phyloP scores from a whole-genome alignment of 1,140 invertebrate species.

The Penaeus indicus region DNA sequence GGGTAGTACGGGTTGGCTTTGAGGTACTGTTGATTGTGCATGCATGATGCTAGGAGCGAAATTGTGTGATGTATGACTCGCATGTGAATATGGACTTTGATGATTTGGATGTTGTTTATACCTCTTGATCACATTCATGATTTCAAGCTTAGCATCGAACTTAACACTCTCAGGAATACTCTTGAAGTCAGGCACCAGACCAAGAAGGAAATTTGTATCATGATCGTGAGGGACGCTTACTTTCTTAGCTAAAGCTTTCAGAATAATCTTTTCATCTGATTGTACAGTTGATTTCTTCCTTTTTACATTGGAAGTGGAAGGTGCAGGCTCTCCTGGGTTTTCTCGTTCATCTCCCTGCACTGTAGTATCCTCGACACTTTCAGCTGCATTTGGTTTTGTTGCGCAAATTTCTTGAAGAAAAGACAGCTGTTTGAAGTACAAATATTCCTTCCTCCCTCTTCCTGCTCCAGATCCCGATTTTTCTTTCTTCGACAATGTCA shows the following conservation, averaged over 20 bases:
- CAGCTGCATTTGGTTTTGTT: no score
- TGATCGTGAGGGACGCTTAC: neutral
- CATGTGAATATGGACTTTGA: neutral
- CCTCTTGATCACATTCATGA: slow-evolving; percentile 28
- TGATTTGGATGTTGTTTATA: slow-evolving; percentile 34
- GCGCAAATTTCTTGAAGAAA: no score
- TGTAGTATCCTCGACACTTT: no score
- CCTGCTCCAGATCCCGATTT: slow-evolving; percentile 28
- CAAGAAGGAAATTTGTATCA: slow-evolving; percentile 27
- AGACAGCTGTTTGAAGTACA: slow-evolving; percentile 46
- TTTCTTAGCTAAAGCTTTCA: slow-evolving; percentile 31
- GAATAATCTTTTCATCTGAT: slow-evolving; percentile 32
- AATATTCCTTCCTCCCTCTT: slow-evolving; percentile 46
- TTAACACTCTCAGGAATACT: slow-evolving; percentile 26
- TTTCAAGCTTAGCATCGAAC: slow-evolving; percentile 22
- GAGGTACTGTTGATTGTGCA: no score
- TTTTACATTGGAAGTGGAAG: slow-evolving; percentile 2
- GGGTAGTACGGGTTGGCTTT: no score
- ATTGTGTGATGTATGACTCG: no score
- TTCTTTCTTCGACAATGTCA: slow-evolving; percentile 34
- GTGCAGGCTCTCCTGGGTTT: no score
- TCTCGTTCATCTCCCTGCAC: no score
- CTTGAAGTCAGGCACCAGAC: slow-evolving; percentile 37
- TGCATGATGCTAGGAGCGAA: no score
- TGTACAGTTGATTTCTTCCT: slow-evolving; percentile 22